Percentiles rank a stretch among this genome's conserved stretches.
Evolutionary conservation across 2,888 invertebrate genomes (phyloP).

Genomic region (Spodoptera exigua): DNA sequence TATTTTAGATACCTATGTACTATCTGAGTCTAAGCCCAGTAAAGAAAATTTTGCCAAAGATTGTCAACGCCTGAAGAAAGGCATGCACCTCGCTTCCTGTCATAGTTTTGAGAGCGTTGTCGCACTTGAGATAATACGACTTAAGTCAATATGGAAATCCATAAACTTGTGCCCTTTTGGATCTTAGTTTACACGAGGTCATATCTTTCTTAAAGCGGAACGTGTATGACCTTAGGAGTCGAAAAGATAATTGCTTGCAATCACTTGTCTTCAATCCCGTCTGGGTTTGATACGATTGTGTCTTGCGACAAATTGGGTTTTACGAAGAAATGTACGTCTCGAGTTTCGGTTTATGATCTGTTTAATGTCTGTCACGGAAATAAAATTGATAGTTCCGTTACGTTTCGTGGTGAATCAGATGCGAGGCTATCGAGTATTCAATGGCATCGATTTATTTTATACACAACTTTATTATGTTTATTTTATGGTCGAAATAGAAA

Average conservation of each 20-base stretch:
- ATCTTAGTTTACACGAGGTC: conserved; percentile 70
- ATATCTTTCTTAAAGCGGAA: conserved; percentile 75
- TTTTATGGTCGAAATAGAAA: too few relatives aligned
- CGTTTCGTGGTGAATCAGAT: conserved; percentile 23
- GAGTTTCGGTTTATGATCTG: conserved; percentile 44
- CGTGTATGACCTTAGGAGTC: conserved; percentile 83
- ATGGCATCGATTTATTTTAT: background rate
- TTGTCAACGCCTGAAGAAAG: conserved; percentile 80
- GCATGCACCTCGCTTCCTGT: conserved; percentile 84
- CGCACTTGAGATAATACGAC: conserved; percentile 68
- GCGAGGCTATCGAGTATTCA: conserved; percentile 20
- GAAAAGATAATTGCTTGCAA: conserved; percentile 80
- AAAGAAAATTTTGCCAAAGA: conserved; percentile 41
- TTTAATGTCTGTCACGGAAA: conserved; percentile 32
- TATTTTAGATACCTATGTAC: background rate
- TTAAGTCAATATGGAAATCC: conserved; percentile 69
- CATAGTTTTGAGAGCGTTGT: conserved; percentile 81
- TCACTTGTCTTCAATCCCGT: conserved; percentile 66
- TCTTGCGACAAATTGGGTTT: conserved; percentile 52
- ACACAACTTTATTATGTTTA: too few relatives aligned
- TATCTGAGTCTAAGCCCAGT: background rate
- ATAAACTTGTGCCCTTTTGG: conserved; percentile 70
- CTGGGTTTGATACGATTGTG: conserved; percentile 60
- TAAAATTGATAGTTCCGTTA: conserved; percentile 46
- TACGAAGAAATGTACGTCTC: conserved; percentile 45